phyloP scores from a whole-genome alignment of 2,888 invertebrate genomes.

The Caenorhabditis drosophilae region DNA sequence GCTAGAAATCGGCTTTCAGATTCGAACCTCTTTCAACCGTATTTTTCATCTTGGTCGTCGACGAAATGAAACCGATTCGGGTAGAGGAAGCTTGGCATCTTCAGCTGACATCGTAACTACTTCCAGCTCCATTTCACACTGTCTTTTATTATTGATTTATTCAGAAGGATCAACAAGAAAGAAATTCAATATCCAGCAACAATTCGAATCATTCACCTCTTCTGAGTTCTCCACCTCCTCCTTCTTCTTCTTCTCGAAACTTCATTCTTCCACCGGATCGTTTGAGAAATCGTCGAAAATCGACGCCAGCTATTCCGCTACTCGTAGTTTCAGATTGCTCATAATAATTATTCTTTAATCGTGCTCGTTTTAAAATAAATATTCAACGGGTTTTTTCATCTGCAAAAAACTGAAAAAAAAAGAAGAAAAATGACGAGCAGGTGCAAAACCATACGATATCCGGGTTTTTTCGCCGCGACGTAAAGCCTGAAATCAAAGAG shows the following conservation, averaged over 20 bases:
- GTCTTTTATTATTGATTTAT: no score
- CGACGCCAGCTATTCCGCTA: constrained; percentile 37
- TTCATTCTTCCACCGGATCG: constrained; percentile 23
- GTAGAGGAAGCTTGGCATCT: constrained; percentile 47
- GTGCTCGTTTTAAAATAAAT: not conserved
- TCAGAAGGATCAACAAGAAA: not conserved
- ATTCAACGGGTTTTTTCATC: constrained; percentile 1
- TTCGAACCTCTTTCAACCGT: constrained; percentile 18
- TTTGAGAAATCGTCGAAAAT: constrained; percentile 19
- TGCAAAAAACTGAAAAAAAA: no score
- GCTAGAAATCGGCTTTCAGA: no score
- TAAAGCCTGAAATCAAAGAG: no score
- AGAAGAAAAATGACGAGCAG: not conserved
- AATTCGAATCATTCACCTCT: constrained; percentile 15
- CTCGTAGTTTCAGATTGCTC: constrained; percentile 37
- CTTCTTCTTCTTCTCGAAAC: constrained; percentile 5
- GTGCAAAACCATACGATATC: no score
- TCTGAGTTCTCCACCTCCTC: not conserved
- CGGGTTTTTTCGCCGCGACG: no score
- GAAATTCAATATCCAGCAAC: constrained; percentile 5
- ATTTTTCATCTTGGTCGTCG: constrained; percentile 15
- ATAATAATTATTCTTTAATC: constrained; percentile 4
- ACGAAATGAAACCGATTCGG: constrained; percentile 39
- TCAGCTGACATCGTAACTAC: constrained; percentile 39
- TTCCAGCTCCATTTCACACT: no score